These are phyloP conservation scores for Hemicentrotus pulcherrimus DNA, from an alignment of 35 echinoderm and acorn worm genomes.

Conservation along the genomic window DNA sequence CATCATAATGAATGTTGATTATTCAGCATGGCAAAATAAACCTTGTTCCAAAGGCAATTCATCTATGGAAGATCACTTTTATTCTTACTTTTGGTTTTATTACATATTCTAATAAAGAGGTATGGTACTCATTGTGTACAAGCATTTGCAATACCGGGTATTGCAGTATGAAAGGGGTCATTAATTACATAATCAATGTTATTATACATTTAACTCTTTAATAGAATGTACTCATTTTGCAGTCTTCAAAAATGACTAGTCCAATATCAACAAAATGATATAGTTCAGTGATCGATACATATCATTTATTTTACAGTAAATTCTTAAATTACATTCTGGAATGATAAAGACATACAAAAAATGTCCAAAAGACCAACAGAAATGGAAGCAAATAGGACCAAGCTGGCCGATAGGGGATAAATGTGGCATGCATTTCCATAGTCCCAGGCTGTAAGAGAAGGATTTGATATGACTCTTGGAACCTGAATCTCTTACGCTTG, in stretches of 20 bases:
- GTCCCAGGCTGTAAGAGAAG: constrained; percentile 4
- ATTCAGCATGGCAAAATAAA: not conserved
- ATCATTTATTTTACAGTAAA: no score
- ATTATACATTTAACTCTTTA: no score
- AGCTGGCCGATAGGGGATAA: not conserved
- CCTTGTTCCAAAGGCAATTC: not conserved
- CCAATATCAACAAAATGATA: no score
- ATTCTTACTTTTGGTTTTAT: not conserved
- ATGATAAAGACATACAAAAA: not conserved
- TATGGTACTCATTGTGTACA: not conserved
- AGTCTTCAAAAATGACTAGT: no score
- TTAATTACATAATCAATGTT: not conserved
- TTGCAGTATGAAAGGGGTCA: not conserved
- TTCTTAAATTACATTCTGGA: not conserved
- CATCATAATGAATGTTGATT: not conserved
- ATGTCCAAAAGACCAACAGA: not conserved
- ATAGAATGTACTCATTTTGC: no score
- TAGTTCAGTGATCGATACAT: no score
- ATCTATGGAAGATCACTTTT: not conserved
- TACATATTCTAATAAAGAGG: not conserved
- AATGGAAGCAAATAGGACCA: not conserved
- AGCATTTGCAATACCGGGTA: not conserved
- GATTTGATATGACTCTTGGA: not conserved
- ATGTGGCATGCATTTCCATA: not conserved
- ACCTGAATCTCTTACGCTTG: not conserved